Evolutionary conservation across 2,888 invertebrate genomes (phyloP), one percentile per base, ranked within the genome.

Genomic region (Keiferia lycopersicella): DNA sequence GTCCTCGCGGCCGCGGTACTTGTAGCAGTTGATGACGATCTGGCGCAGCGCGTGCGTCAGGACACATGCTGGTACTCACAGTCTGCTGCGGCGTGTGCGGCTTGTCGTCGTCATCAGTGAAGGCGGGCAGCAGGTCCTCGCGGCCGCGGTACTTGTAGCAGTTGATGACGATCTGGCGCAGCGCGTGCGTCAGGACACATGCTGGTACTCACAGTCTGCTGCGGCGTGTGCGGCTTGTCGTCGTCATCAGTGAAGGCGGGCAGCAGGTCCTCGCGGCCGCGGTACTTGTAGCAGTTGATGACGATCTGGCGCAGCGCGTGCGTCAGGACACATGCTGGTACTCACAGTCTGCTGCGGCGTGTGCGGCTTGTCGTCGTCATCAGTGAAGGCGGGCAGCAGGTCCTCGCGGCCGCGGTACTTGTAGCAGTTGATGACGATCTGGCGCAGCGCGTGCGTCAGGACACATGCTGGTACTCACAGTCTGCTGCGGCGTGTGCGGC

Each of bases 391-490:
- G 16, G 98, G 98, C 79, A 99, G 91, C 70, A 99, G 93, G 86
- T 99, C 98, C 90, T 98, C 34, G 34, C 98, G 94, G 0, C 98
- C 98, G 87, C 99, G 98, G 92, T 97, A 98, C 92, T 98, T 98
- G 45, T 45, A 16, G 34, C 34, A 34, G 34, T 34, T 34, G 34
- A 34, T 34, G 34, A 34, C 34, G 4, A 34, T 30, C 30, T 30
- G 34, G 34, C 10, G 10, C 4, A 34, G 34, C 34, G 10, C 34
- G 10, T 34, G 34, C 34, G 4, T 8, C 34, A 34, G 34, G 34
- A 34, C 4, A 34, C 8, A 4, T 34, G 10, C 34, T 8, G 10
- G 7, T 34, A 34, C 34, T 34, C 10, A 34, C 34, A 34, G 1
- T 34, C 34, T 34, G 34, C 34, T 34, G 34, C 34, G 34, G 34